These are phyloP conservation scores for Paramacrobiotus metropolitanus DNA, from an alignment of 1,140 invertebrate species.

Conservation along the genomic window DNA sequence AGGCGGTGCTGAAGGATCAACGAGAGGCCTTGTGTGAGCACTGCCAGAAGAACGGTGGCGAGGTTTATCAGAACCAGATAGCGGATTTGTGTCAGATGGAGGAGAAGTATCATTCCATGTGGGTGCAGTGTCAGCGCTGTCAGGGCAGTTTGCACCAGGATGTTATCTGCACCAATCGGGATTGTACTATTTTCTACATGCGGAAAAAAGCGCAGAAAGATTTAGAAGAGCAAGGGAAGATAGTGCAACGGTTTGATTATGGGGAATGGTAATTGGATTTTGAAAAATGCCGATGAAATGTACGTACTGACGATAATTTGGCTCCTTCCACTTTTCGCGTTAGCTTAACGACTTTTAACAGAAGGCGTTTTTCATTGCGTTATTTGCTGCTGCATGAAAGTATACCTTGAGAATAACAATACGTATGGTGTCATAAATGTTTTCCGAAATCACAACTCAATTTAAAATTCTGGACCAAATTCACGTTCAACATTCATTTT, in stretches of 20 bases:
- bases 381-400: no score
- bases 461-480: no score
- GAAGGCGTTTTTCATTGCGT: no score
- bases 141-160: conserved; percentile 94
- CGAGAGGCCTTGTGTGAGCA: conserved; percentile 56
- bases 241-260: conserved; percentile 47
- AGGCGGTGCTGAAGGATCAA: conserved; percentile 49
- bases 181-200: conserved; percentile 99
- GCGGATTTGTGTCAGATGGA: conserved; percentile 43
- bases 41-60: conserved; percentile 52
- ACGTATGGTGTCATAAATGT: no score
- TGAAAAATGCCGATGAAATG: no score
- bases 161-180: conserved; percentile 85
- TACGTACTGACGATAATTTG: no score
- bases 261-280: conserved; percentile 19
- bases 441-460: no score
- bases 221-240: conserved; percentile 55
- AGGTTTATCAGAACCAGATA: conserved; percentile 66
- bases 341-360: no score
- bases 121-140: conserved; percentile 96
- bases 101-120: conserved; percentile 67
- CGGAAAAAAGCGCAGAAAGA: conserved; percentile 94
- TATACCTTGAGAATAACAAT: no score
- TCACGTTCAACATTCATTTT: no score
- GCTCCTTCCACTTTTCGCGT: no score